Base-by-base conservation (phyloP, 53 echinoderm and acorn worm genomes). In the Zoroaster sp. region DNA sequence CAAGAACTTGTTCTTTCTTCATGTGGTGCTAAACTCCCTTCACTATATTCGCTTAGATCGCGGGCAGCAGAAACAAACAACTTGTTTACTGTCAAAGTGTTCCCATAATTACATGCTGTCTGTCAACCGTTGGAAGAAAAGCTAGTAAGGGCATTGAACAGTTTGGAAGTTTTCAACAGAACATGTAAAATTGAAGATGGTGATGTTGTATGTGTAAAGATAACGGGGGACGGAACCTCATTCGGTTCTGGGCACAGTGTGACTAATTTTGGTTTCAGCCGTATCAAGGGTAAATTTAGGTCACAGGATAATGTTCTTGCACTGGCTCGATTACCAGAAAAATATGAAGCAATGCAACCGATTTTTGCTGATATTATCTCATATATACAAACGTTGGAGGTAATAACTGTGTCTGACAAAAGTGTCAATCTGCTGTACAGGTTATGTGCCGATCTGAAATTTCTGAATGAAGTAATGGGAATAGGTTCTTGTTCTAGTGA, bases 401-500 rank as follows among this genome's bases (percentile, higher is more conserved):
- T 55, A 20, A 37, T 87, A 51, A 70, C 4, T 25, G 39, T 87
- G 31, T 45, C 43, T 43, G 55, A 86, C 32, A 72, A 70, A 35
- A 37, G 4, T 37, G 18, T 72, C 5, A 72, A 72, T 36, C 39
- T 72, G 15, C 37, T 13, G 32, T 79, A 38, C n/a, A n/a, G n/a
- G n/a, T n/a, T 28, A 79, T 87, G 87, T 87, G 87, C 87, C 14
- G 75, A 74, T 15, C 75, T 87, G 9, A 87, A 87, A 28, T 87
- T 72, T 72, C 47, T 87, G 35, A 87, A 87, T 47, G 87, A 87
- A 46, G 9, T 72, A 30, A 72, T 87, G 87, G 87, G 87, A 21
- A 72, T 87, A 30, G 51, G 87, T 10, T 46, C 72, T 40, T 71
- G 87, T 23, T 87, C 87, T 46, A 17, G 2, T 70, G 51, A 70